Evolutionary conservation across 1,140 invertebrate species (phyloP).

Genomic region (Adoxophyes honmai): DNA sequence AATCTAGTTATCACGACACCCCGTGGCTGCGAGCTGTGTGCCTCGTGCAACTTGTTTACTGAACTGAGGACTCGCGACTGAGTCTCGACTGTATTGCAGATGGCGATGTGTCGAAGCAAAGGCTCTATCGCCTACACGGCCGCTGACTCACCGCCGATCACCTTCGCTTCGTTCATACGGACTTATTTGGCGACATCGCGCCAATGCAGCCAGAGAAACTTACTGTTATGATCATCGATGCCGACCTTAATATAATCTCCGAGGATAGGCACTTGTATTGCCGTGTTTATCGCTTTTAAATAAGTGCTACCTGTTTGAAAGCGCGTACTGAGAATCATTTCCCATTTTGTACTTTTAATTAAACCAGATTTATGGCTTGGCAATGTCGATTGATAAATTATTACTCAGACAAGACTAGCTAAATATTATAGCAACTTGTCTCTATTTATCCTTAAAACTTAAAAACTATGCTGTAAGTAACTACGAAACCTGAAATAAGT

Average conservation of each 20-base stretch:
- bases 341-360: no score
- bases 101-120: constrained; percentile 29
- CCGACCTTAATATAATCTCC: constrained; percentile 32
- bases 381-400: no score
- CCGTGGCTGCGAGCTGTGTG: constrained; percentile 25
- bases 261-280: constrained; percentile 19
- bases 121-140: constrained; percentile 53
- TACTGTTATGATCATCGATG: constrained; percentile 39
- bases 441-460: no score
- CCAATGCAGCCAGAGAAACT: constrained; percentile 43
- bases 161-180: constrained; percentile 66
- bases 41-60: constrained; percentile 25
- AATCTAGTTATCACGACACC: constrained; percentile 25
- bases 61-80: constrained; percentile 46
- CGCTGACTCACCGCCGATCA: constrained; percentile 61
- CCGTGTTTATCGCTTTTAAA: background rate
- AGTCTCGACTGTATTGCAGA: constrained; percentile 26
- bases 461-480: no score
- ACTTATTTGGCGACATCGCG: constrained; percentile 68
- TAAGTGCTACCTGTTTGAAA: background rate
- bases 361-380: no score
- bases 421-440: no score
- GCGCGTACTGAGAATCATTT: no score
- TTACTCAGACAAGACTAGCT: no score
- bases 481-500: no score